Evolutionary conservation across 1,140 invertebrate species (phyloP), one percentile per base, ranked within the genome.

Genomic region (Caenorhabditis inopinata): DNA sequence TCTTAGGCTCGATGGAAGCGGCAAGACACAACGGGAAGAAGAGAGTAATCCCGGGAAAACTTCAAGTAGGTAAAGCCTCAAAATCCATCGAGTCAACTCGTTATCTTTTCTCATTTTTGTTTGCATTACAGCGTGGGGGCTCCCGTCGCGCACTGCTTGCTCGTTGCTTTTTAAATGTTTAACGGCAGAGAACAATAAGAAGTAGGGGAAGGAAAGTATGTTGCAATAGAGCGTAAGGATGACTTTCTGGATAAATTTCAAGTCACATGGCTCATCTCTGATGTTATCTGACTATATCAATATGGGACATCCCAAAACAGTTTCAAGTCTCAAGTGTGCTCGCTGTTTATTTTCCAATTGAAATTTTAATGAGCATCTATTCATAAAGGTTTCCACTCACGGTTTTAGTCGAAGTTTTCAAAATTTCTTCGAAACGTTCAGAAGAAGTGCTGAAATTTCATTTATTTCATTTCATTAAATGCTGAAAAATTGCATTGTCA

Each of bases 11-110:
- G 32, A 42, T 18, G 3, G 29, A 11, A 32, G 58, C 58, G 58
- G 58, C 58, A 68, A 68, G 58, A 68, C 58, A 68, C 58, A 68
- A 68, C 58, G 58, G 35, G 32, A 38, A 68, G 32, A 18, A 42
- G 58, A 68, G 58, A 68, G 58, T 68, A 38, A 68, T 68, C 58
- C 58, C 58, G 58, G 32, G 58, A 68, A 68, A 68, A 68, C 58
- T 68, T 68, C 58, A 68, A 68, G 58, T 68, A 68, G 58, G 58
- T 68, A 68, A 68, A 35, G 58, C 32, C 58, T 68, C 58, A 42
- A 68, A 68, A 68, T 68, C 58, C 58, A 68, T 68, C 58, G 29
- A 68, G 38, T 32, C 58, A 68, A 38, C 58, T 68, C 58, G 58
- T 68, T 68, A 68, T 68, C 58, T 68, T 25, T 68, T 68, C n/a